Base-by-base conservation (phyloP, 2,888 invertebrate species). In the Andrena fulva region DNA sequence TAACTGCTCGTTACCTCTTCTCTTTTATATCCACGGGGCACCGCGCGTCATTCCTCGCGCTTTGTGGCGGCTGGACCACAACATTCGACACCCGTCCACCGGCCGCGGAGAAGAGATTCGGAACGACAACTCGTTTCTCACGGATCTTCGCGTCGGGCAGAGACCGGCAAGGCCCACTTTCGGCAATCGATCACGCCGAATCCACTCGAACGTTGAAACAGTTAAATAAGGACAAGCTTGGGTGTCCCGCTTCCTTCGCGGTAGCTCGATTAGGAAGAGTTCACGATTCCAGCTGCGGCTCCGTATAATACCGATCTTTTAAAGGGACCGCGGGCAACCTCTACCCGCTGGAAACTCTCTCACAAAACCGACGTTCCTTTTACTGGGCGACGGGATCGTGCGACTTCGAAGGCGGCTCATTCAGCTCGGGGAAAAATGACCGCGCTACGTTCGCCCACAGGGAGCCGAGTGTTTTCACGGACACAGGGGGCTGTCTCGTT, bases 1-100 rank as follows among this genome's bases (percentile, higher is more conserved):
- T 80, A 85, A 86, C 83, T 75, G 75, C 80, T 86, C 75, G 82
- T 86, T 85, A 86, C 52, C 62, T 56, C 56, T 77, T 72, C 74
- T 69, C 72, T 82, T 80, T 85, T 52, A 50, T 75, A 8, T 2
- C 42, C 10, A 31, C 7, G 42, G 54, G 52, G n/a, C 20, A 52
- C 42, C 42, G 42, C 16, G 16, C 52, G 52, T 52, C 52, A n/a
- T 52, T 52, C 52, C 8, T 3, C 56, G 56, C 56, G 56, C 56
- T 12, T 42, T 42, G 42, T 42, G 42, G 24, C 35, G 59, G 48
- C 33, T 50, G 60, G 66, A 33, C 20, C 63, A 10, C 7, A 42
- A 29, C 66, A 60, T 77, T 77, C 77, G 66, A 77, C 77, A 66
- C 77, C 60, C n/a, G 10, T 24, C 24, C 27, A 1, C 24, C 20